Conservation (phyloP, 92 coral and sea anemone species). For the Phymanthus crucifer region DNA sequence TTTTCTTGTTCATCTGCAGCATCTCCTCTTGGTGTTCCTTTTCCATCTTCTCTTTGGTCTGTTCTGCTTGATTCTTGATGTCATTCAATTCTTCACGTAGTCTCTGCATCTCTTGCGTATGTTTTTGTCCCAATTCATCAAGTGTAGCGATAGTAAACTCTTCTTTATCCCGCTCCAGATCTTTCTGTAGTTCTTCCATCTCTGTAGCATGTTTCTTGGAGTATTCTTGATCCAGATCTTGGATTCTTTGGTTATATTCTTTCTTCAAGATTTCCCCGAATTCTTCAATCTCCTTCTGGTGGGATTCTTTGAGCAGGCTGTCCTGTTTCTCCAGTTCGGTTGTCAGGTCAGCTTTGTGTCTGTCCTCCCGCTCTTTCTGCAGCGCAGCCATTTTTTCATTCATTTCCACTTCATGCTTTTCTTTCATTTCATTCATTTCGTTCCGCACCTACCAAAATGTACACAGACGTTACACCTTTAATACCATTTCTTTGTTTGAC, state of each 20-base stretch:
- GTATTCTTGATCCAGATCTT: slow-evolving; percentile 60
- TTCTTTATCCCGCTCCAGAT: slow-evolving; percentile 72
- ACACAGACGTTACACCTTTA: too few relatives aligned
- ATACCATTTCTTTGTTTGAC: too few relatives aligned
- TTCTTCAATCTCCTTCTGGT: slow-evolving; percentile 46
- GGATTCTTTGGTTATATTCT: slow-evolving; percentile 66
- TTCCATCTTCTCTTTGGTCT: slow-evolving; percentile 66
- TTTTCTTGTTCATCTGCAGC: slow-evolving; percentile 69
- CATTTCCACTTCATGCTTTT: slow-evolving; percentile 65
- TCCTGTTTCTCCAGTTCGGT: slow-evolving; percentile 51
- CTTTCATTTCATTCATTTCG: slow-evolving; percentile 59
- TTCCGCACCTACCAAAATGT: slow-evolving; percentile 55
- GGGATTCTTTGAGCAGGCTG: slow-evolving; percentile 46
- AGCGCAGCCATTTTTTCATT: slow-evolving; percentile 64
- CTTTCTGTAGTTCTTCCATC: slow-evolving; percentile 64
- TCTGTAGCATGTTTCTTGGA: slow-evolving; percentile 59
- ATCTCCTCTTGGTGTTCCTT: slow-evolving; percentile 73
- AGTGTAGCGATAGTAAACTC: slow-evolving; percentile 74
- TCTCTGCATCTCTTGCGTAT: slow-evolving; percentile 69
- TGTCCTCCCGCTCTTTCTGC: slow-evolving; percentile 40
- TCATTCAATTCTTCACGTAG: slow-evolving; percentile 73
- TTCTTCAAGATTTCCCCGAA: slow-evolving; percentile 64
- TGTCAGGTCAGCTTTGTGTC: slow-evolving; percentile 33
- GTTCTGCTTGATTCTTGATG: slow-evolving; percentile 65
- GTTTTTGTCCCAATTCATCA: slow-evolving; percentile 75